Base-by-base conservation (phyloP, 2,888 invertebrate genomes). In the Rhabditoides inermis region DNA sequence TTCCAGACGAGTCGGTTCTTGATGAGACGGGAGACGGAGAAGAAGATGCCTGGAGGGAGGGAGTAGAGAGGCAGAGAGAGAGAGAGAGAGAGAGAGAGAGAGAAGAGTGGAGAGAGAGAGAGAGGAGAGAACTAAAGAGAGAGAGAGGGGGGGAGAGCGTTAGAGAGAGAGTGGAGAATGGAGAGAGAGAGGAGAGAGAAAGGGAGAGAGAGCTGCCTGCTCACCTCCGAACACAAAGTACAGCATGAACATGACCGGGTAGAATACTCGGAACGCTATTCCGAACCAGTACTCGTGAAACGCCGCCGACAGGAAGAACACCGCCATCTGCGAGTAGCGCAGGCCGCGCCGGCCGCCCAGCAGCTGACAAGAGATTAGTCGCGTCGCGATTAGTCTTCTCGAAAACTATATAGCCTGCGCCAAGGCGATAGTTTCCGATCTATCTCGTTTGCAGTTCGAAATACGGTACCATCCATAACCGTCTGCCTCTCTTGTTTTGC, bases 241-340 rank as follows among this genome's bases (percentile, higher is more conserved):
- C 66, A 86, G 78, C 12, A 86, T 65, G 69, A 90, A 82, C 72
- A 92, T 81, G 2, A 88, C 84, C 0, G 92, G 94, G 72, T 88
- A 89, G 78, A 89, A 89, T 77, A 89, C 86, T 30, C 88, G 84
- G 67, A 90, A 84, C 0, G 85, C 83, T 45, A 88, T 82, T 1
- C 84, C 83, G 27, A 92, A 76, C 48, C 90, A 83, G 77, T 89
- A 85, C 77, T 94, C 94, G 77, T 94, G 94, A 54, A 89, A 85
- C 1, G 87, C 69, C 0, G 90, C 86, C 0, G 92, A 92, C 12
- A 89, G 79, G 70, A 86, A 70, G 68, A 90, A 88, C 0, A 88
- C 88, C 5, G 81, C 71, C 1, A 83, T 73, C 65, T 84, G 84
- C 0, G 86, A 82, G 0, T 82, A 36, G 23, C 57, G 46, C 4